Base-by-base conservation (phyloP, 2,797 vertebrate species). In the Pseudomugil tenellus region DNA sequence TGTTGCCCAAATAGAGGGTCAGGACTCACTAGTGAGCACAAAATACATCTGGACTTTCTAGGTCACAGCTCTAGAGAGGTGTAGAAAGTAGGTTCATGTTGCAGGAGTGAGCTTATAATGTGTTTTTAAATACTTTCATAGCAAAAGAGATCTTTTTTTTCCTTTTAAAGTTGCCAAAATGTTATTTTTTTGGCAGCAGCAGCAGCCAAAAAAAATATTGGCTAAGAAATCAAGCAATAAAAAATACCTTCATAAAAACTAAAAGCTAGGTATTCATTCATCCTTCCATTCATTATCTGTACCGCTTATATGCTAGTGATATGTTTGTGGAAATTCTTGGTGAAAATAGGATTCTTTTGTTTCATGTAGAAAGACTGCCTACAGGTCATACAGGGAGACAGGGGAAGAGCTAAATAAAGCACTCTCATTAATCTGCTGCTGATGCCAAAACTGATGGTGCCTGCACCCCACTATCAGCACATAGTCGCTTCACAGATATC, bases 361-460 rank as follows among this genome's bases (percentile, higher is more conserved):
- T 23, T 72, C 39, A 75, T 63, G 65, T 12, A 41, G 46, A 58
- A 73, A 74, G n/a, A 35, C 58, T 53, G 79, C 73, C 76, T 80
- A 75, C 37, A 73, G 86, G 82, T 87, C 84, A 85, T 61, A 67
- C 69, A 35, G 70, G 60, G 75, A 80, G 81, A 80, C 51, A 2
- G 78, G 66, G 59, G 70, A 43, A 70, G 51, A 83, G 76, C 87
- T 88, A 90, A 91, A 91, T 84, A 84, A 81, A 77, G 84, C 76
- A 6, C 66, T 63, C 76, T 83, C 84, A 85, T 91, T 91, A 88
- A 92, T 91, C 87, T 87, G 75, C 76, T 79, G 68, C 58, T 83
- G 76, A 84, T 79, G 74, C 77, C 56, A 52, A 76, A 87, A 86
- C 72, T 83, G 81, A 90, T 87, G 88, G 56, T 63, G 75, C 76